Evolutionary conservation across 2,888 invertebrate genomes (phyloP), one percentile per base, ranked within the genome.

Genomic region (Zonitis immaculata): DNA sequence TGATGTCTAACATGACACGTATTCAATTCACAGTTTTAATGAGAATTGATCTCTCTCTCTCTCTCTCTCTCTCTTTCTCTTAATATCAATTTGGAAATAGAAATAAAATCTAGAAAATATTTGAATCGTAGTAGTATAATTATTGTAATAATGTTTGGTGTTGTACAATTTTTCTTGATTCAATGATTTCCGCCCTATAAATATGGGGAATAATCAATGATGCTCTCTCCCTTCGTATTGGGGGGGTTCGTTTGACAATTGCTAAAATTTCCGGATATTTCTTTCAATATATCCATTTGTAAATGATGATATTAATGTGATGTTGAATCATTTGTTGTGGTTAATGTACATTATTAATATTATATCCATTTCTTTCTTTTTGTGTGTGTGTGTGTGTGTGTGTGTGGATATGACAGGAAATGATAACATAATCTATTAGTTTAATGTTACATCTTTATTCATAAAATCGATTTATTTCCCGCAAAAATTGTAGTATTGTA

Each of bases 301-400:
- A 9, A n/a, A 39, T 18, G 39, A 39, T 39, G 14, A 14, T 35
- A 14, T 28, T 28, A 28, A 28, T 28, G 28, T 28, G 2, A 28
- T 28, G 39, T 39, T 39, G 39, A 39, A 39, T 39, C 39, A 39
- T 39, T 39, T 39, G n/a, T n/a, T n/a, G 39, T 39, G 39, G 39
- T 39, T 20, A 4, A 6, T 39, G 20, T 39, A 20, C 11, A 39
- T 39, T n/a, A n/a, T n/a, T 20, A 39, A 9, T 39, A 39, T 18
- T 20, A 5, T 9, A 39, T 18, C 39, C 18, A 35, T 9, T 9
- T 35, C 9, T 35, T 9, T 35, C 2, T n/a, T n/a, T n/a, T n/a
- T n/a, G n/a, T n/a, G n/a, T n/a, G n/a, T n/a, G n/a, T n/a, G n/a
- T n/a, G n/a, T n/a, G n/a, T n/a, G n/a, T n/a, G n/a, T n/a, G n/a